phyloP scores from a whole-genome alignment of 2,113 vertebrate species.

The Stictonetta naevosa region DNA sequence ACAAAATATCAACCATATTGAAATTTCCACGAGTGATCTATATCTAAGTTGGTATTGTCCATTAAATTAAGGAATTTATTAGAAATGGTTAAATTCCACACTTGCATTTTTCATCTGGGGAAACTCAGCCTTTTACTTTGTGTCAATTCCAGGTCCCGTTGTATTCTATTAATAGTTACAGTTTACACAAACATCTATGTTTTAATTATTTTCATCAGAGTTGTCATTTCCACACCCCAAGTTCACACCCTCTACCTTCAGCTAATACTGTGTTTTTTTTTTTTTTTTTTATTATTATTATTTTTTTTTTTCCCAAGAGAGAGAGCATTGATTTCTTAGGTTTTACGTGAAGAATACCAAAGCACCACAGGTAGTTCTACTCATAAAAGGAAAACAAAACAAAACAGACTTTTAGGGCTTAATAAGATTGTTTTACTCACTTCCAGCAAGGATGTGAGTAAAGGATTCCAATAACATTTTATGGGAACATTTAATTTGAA shows the following conservation, averaged over 20 bases:
- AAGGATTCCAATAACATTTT: neutral
- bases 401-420: neutral
- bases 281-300: neutral
- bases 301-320: too few species aligned
- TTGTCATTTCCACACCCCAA: neutral
- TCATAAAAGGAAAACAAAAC: neutral
- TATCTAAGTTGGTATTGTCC: accelerated
- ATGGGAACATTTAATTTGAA: neutral
- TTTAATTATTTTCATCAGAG: neutral
- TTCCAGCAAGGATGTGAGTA: neutral
- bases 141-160: accelerated
- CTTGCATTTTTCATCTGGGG: neutral
- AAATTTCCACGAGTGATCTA: neutral
- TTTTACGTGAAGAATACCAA: neutral
- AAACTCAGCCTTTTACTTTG: neutral
- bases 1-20: neutral
- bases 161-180: neutral
- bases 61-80: neutral
- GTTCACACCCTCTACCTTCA: neutral
- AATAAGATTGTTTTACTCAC: neutral
- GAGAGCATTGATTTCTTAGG: neutral
- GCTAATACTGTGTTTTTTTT: accelerated
- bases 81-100: neutral
- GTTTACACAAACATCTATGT: neutral
- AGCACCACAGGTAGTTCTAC: neutral